Evolutionary conservation across 2,113 vertebrate genomes (phyloP), one percentile per base, ranked within the genome.

Genomic region (Stigmatopora nigra): DNA sequence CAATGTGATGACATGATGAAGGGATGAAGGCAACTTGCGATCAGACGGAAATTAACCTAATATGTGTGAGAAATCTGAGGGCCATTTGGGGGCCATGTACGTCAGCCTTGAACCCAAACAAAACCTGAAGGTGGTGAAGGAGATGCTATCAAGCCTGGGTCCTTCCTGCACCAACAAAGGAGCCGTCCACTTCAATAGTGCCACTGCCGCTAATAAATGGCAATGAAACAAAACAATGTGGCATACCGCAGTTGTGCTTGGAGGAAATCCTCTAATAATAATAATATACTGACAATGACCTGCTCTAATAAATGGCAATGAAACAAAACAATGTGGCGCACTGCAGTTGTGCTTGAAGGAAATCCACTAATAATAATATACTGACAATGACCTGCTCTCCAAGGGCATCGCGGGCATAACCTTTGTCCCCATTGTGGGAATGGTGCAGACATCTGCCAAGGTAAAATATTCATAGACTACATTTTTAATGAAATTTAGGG

Each of bases 81-180:
- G 58, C 51, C 11, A 56, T 56, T 65, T 52, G 46, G 31, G 52
- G 67, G 64, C 64, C 5, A 12, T 38, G 76, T 20, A 70, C 76
- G 80, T 84, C 82, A 82, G 38, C 25, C 31, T 67, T 67, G 66
- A 69, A 78, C 73, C 70, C 57, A 72, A 78, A 82, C 68, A 84
- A 81, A 84, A 73, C 67, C 65, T 66, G 65, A 14, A 53, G 68
- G 75, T 44, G 67, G 68, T 53, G 48, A 20, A 31, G 25, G 70
- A 77, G 82, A 87, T 86, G 71, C 83, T 86, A 86, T 87, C 82
- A 17, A 53, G 68, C n/a, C 48, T 62, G 16, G 65, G 70, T 68
- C 68, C 66, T 77, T 87, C 81, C 82, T 86, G 83, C 68, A 79
- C 31, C 60, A 86, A 87, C 84, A 86, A 85, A 78, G 73, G 64